Percentiles rank a stretch among this genome's conserved stretches.
These are phyloP conservation scores for Orcinus orca DNA, from an alignment of 2,113 vertebrate genomes.

Conservation along the genomic window DNA sequence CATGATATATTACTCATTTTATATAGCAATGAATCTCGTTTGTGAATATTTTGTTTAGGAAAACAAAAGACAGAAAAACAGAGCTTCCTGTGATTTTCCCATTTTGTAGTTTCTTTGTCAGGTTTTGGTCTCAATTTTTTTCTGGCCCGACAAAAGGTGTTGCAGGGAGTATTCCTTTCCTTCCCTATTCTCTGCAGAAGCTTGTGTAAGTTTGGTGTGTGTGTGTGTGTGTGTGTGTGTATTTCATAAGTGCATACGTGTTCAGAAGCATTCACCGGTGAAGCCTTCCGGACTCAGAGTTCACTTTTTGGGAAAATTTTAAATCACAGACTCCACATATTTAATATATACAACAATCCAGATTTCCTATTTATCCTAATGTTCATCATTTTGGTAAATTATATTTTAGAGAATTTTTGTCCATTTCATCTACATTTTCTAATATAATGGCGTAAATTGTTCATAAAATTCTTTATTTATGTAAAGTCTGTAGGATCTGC, in stretches of 20 bases:
- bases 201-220: neutral
- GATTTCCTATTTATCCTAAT: neutral
- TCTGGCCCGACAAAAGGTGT: too few relatives aligned
- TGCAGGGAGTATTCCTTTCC: too few relatives aligned
- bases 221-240: neutral
- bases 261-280: neutral
- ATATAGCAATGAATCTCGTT: neutral
- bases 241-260: neutral
- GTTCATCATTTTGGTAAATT: neutral
- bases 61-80: neutral
- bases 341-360: neutral
- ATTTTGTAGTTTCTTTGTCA: neutral
- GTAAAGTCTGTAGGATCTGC: neutral
- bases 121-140: neutral
- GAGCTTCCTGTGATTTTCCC: neutral
- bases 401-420: neutral
- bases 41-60: neutral
- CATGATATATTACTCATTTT: neutral
- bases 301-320: neutral
- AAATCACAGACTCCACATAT: neutral
- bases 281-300: neutral
- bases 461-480: neutral
- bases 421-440: neutral
- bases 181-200: neutral
- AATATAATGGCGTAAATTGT: accelerated